Percentiles rank a stretch among this genome's conserved stretches.
Evolutionary conservation across 2,113 vertebrate species (phyloP).

Genomic region (Tachycineta bicolor): DNA sequence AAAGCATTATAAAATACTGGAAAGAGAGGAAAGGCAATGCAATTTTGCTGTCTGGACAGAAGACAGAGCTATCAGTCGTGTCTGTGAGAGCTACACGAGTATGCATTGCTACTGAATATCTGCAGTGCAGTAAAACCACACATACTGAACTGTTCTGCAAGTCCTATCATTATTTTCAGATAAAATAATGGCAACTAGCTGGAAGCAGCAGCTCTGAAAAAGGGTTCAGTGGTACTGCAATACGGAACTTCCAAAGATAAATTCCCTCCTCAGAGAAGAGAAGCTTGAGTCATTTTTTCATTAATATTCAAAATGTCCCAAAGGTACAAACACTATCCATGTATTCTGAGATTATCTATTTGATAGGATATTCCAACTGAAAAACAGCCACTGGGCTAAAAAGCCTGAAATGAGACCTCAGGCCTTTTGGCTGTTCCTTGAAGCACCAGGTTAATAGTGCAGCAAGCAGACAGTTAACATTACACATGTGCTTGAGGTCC

Average conservation of each 20-base stretch:
- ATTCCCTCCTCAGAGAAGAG: background rate
- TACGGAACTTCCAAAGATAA: background rate
- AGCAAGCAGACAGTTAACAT: background rate
- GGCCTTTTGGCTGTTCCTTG: background rate
- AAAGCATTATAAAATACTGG: constrained; percentile 53
- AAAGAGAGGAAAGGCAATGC: constrained; percentile 45
- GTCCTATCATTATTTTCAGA: background rate
- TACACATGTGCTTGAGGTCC: background rate
- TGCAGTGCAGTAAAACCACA: background rate
- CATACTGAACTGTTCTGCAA: background rate
- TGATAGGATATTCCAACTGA: background rate
- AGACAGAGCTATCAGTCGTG: background rate
- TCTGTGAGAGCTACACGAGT: background rate
- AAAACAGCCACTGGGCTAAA: background rate
- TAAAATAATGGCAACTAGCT: background rate
- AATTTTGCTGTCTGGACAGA: constrained; percentile 40
- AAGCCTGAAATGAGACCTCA: background rate
- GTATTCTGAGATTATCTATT: background rate
- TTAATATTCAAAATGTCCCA: background rate
- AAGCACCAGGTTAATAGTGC: background rate
- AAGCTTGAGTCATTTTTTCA: background rate
- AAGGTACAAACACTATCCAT: background rate
- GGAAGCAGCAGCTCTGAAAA: background rate
- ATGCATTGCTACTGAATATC: background rate
- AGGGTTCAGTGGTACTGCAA: background rate